Percentiles rank a stretch among this genome's conserved stretches.
Conservation (phyloP, 2,113 vertebrate genomes). For the Anhinga rufa region DNA sequence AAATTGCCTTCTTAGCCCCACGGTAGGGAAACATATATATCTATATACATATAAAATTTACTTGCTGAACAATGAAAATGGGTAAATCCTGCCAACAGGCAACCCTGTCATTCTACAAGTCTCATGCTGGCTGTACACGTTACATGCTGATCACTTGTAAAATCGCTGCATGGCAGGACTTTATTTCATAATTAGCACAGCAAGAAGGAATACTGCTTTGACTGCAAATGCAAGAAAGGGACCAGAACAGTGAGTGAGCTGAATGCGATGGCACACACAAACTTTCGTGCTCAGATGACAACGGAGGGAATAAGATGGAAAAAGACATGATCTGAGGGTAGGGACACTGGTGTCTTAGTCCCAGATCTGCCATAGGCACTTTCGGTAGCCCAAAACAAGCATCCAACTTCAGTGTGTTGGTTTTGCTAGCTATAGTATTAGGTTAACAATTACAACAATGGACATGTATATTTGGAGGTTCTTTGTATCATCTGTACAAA, state of each 20-base stretch:
- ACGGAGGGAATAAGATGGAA: background rate
- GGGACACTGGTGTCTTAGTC: background rate
- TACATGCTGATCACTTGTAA: background rate
- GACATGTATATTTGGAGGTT: background rate
- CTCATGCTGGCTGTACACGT: background rate
- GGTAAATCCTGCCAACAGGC: background rate
- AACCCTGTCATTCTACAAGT: background rate
- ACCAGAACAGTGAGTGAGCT: background rate
- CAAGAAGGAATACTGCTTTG: background rate
- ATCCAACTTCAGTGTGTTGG: background rate
- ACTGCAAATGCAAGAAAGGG: background rate
- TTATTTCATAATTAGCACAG: background rate
- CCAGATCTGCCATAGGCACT: background rate
- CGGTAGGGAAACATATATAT: rapidly evolving
- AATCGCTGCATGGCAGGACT: background rate
- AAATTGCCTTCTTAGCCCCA: background rate
- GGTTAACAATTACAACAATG: background rate
- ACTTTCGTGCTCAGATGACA: background rate
- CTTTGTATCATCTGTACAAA: background rate
- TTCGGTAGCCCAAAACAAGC: background rate
- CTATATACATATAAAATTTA: background rate
- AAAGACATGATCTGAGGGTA: background rate
- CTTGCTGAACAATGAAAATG: background rate
- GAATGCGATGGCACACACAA: background rate
- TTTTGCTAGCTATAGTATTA: background rate